Conservation (phyloP, 2,888 invertebrate species). For the Nomada flava region DNA sequence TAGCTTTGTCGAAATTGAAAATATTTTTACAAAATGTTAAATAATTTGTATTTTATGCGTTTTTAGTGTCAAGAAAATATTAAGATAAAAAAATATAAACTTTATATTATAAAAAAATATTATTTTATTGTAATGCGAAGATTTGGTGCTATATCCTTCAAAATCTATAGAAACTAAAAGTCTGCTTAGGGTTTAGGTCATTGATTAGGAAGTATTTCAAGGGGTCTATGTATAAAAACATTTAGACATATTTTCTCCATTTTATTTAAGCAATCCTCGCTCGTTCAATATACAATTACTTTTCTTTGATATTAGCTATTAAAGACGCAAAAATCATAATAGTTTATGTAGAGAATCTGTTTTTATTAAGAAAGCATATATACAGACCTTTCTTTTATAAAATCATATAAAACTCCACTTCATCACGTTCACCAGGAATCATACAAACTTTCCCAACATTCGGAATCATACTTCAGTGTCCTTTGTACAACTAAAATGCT, state of each 20-base stretch:
- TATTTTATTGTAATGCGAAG: not conserved
- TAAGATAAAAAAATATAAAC: not conserved
- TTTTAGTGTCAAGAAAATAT: not conserved
- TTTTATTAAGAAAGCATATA: not conserved
- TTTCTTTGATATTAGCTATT: constrained; percentile 7
- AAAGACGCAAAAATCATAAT: not conserved
- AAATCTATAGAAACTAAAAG: not conserved
- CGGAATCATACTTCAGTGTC: not conserved
- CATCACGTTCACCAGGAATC: constrained; percentile 6
- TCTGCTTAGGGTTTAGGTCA: not conserved
- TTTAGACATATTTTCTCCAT: not conserved
- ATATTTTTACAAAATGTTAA: not conserved
- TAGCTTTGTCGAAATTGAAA: not conserved
- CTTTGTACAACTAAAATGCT: constrained; percentile 34
- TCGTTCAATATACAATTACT: not conserved
- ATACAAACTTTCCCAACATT: not conserved
- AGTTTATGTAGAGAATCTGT: not conserved
- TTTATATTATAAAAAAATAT: no score
- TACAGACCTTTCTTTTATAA: not conserved
- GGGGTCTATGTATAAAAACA: not conserved
- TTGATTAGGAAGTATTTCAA: not conserved
- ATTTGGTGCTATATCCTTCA: no score
- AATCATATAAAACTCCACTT: constrained; percentile 8
- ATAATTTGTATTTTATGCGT: not conserved
- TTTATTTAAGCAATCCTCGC: constrained; percentile 4